Base-by-base conservation (phyloP, 2,113 vertebrate genomes). In the Gila orcuttii region DNA sequence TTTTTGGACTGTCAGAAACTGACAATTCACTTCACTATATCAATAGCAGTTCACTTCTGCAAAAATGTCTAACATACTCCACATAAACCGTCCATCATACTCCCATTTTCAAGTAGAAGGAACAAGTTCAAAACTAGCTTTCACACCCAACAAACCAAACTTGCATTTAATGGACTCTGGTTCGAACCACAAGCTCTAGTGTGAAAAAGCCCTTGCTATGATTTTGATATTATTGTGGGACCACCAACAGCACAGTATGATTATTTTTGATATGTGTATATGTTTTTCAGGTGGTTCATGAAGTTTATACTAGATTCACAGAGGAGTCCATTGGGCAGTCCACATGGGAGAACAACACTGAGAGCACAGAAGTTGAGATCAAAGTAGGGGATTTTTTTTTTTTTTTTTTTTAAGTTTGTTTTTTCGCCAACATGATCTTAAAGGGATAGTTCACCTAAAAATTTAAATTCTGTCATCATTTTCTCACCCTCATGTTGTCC, bases 241-340 rank as follows among this genome's bases (percentile, higher is more conserved):
- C 3, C 79, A 17, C 1, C 31, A 23, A 21, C 15, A n/a, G 8
- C 39, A 81, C 36, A 7, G 36, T 10, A 9, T 39, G 28, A 21
- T 36, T 17, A 17, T 59, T 55, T 39, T n/a, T 23, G 6, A 52
- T 6, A 1, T 71, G 31, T 55, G 28, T 55, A 25, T 36, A 42
- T 73, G 68, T 83, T 39, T 83, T 83, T n/a, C 89, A 95, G 95
- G 95, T 95, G 88, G 95, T 95, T 84, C 92, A 93, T 28, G 94
- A 95, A 0, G 95, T 92, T 23, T 95, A 94, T 88, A 92, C 80
- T 60, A 90, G 92, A 82, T 95, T 94, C 87, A 87, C 91, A 0
- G 94, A 95, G 86, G 94, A 95, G 0, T 95, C 95, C 9, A 91
- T 92, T 47, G 85, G 64, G 87, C 92, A 93, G 89, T 95, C 95